Base-by-base conservation (phyloP, 2,797 vertebrate species). In the Parauchenoglanis ngamensis region DNA sequence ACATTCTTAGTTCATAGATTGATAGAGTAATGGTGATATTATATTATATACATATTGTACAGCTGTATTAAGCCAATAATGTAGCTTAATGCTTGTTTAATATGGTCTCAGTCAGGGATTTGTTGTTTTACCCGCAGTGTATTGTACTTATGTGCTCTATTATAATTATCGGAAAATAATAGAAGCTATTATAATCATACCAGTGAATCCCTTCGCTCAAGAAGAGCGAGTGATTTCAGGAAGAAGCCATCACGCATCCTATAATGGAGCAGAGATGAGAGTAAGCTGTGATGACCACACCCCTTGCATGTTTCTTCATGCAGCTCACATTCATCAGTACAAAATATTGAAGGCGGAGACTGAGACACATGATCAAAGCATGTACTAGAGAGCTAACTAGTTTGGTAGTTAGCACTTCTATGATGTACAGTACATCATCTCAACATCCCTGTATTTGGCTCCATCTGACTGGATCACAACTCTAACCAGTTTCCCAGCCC, bases 171-270 rank as follows among this genome's bases (percentile, higher is more conserved):
- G 35, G 5, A 12, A 46, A 73, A 54, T 86, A 44, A 65, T 63
- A 56, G 28, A 56, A 35, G 35, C 35, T 35, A 1, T 35, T 35
- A 35, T 35, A 35, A 35, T 35, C 35, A 35, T 35, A 35, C 35
- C 35, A 35, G 35, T 79, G 80, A n/a, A 86, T 80, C 63, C 21
- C 23, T 44, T n/a, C 44, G 21, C 21, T 80, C 31, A 79, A 63
- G 4, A 65, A 31, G 73, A 19, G 68, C 11, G 4, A 19, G 23
- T n/a, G 83, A 44, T 57, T 85, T 83, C 63, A 68, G 61, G n/a
- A 84, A 73, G 31, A 84, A 10, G 61, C 73, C 67, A 35, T 70
- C 31, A n/a, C n/a, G 1, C 28, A 35, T 15, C 52, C 23, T 84
- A 56, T 46, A 44, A 15, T 44, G 31, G 83, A 70, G 52, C 19